phyloP scores from a whole-genome alignment of 2,888 invertebrate species.

The Loripinus fragilis region DNA sequence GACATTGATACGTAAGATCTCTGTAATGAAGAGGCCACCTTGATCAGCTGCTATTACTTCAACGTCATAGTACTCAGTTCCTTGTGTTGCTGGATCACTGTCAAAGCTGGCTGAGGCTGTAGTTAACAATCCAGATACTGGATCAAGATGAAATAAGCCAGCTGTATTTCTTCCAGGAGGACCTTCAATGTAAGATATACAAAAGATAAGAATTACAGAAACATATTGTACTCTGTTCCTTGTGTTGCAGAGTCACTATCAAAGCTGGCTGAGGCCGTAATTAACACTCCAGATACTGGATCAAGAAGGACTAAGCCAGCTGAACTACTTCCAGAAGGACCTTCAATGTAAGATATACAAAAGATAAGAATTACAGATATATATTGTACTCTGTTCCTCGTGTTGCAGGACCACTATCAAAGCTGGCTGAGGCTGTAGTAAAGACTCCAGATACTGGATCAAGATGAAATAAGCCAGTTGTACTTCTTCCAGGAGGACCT shows the following conservation, averaged over 20 bases:
- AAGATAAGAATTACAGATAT: no score
- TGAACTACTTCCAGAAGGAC: conserved; percentile 21
- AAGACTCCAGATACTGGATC: conserved; percentile 64
- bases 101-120: conserved; percentile 54
- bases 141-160: conserved; percentile 63
- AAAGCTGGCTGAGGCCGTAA: conserved; percentile 47
- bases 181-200: neutral
- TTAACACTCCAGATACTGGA: conserved; percentile 58
- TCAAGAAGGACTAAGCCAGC: conserved; percentile 62
- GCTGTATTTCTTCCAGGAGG: conserved; percentile 24
- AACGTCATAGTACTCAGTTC: conserved; percentile 58
- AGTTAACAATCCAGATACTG: conserved; percentile 59
- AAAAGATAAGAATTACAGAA: no score
- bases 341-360: neutral
- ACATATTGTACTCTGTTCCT: conserved; percentile 58
- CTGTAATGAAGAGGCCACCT: conserved; percentile 23
- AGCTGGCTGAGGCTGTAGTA: conserved; percentile 41
- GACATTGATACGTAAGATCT: conserved; percentile 64
- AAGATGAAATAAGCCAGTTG: conserved; percentile 57
- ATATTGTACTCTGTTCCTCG: conserved; percentile 53
- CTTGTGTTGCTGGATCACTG: conserved; percentile 52
- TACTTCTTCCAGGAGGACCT: conserved; percentile 20
- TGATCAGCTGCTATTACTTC: conserved; percentile 49
- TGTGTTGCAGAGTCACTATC: conserved; percentile 57
- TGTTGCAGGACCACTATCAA: conserved; percentile 59